A percentile compares a stretch with the other conserved stretches of the same genome.
These are phyloP conservation scores for Acronicta aceris DNA, from an alignment of 2,888 invertebrate species.

Conservation along the genomic window DNA sequence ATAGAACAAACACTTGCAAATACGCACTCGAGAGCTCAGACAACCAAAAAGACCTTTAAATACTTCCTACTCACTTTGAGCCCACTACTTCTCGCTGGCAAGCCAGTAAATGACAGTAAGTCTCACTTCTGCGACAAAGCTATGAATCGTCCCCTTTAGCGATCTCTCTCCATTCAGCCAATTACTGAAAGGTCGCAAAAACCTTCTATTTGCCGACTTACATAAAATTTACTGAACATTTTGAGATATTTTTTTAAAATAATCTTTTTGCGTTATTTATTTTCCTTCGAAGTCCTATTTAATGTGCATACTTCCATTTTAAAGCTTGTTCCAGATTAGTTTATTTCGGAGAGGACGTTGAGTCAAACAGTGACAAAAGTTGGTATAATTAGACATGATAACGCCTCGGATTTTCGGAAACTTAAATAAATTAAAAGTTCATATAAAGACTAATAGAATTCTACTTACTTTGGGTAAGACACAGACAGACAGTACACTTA, in stretches of 20 bases:
- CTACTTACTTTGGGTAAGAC: no score
- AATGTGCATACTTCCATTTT: conserved; percentile 43
- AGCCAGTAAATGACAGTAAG: conserved; percentile 71
- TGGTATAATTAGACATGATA: conserved; percentile 15
- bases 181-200: conserved; percentile 69
- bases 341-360: conserved; percentile 47
- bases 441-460: no score
- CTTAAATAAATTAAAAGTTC: conserved; percentile 44
- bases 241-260: conserved; percentile 25
- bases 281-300: no score
- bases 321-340: conserved; percentile 46
- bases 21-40: conserved; percentile 47
- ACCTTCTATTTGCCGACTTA: conserved; percentile 39
- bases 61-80: conserved; percentile 62
- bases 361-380: conserved; percentile 38
- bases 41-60: conserved; percentile 52
- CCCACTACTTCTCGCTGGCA: conserved; percentile 56
- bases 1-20: conserved; percentile 43
- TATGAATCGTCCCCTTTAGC: conserved; percentile 72
- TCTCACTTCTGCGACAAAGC: conserved; percentile 79
- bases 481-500: no score
- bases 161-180: conserved; percentile 63
- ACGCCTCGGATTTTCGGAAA: conserved; percentile 23
- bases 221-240: conserved; percentile 35
- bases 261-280: conserved; percentile 18